Evolutionary conservation across 2,888 invertebrate species (phyloP).

Genomic region (Dendrolimus houi): DNA sequence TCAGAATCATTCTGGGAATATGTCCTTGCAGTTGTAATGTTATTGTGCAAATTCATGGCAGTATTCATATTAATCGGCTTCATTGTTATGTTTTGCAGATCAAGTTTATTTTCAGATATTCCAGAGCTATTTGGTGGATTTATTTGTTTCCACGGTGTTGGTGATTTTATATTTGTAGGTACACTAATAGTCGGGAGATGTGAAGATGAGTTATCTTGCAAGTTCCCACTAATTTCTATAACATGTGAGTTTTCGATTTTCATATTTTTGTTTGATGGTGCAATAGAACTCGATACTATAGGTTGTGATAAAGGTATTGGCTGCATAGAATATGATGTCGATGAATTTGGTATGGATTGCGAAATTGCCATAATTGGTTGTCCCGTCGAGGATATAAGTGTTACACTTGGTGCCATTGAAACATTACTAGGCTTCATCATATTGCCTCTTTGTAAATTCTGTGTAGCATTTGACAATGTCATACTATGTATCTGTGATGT

Average conservation of each 20-base stretch:
- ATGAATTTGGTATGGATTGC: slow-evolving; percentile 55
- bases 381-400: slow-evolving; percentile 61
- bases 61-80: slow-evolving; percentile 44
- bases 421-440: slow-evolving; percentile 51
- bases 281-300: slow-evolving; percentile 66
- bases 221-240: slow-evolving; percentile 66
- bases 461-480: slow-evolving; percentile 53
- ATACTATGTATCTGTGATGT: slow-evolving; percentile 67
- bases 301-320: slow-evolving; percentile 66
- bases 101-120: slow-evolving; percentile 47
- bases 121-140: slow-evolving; percentile 29
- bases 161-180: slow-evolving; percentile 62
- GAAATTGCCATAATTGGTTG: slow-evolving; percentile 71
- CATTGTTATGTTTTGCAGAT: slow-evolving; percentile 49
- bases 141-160: slow-evolving; percentile 66
- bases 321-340: slow-evolving; percentile 56
- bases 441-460: slow-evolving; percentile 47
- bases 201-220: slow-evolving; percentile 51
- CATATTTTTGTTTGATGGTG: slow-evolving; percentile 55
- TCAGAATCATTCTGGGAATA: slow-evolving; percentile 49
- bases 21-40: slow-evolving; percentile 36
- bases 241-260: slow-evolving; percentile 66
- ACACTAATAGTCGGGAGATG: slow-evolving; percentile 65
- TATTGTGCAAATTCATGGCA: slow-evolving; percentile 47
- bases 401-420: slow-evolving; percentile 61